A percentile compares a stretch with the other conserved stretches of the same genome.
Conservation (phyloP, 2,113 vertebrate species). For the Notarius quadriscutis region DNA sequence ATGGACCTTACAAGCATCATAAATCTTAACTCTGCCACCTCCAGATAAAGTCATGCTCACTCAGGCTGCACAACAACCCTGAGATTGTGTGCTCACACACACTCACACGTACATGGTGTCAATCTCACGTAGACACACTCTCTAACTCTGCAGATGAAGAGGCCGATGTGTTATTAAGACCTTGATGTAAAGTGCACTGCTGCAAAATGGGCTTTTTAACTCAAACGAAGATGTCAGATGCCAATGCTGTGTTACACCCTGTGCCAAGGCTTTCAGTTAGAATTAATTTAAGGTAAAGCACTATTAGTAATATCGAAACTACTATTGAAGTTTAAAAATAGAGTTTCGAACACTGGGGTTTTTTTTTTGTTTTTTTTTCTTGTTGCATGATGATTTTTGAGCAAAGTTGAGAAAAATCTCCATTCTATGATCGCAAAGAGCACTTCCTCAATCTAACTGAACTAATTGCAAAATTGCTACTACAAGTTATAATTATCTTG, state of each 20-base stretch:
- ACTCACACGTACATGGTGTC: slow-evolving; percentile 7
- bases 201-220: neutral
- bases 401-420: neutral
- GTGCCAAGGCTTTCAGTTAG: neutral
- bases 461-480: neutral
- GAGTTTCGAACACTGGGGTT: neutral
- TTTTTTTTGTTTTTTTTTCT: neutral
- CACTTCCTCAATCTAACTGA: neutral
- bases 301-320: neutral
- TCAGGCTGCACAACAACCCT: slow-evolving; percentile 24
- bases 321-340: neutral
- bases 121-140: neutral
- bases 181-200: neutral
- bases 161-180: slow-evolving; percentile 2
- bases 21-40: slow-evolving; percentile 30
- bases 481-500: neutral
- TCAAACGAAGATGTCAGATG: neutral
- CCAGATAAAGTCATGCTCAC: slow-evolving; percentile 34
- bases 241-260: no score
- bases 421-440: no score
- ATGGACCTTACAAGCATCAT: neutral
- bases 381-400: neutral
- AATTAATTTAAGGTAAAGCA: neutral
- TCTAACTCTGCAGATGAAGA: slow-evolving; percentile 5
- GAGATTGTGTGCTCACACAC: neutral